Evolutionary conservation across 2,113 vertebrate species (phyloP), one percentile per base, ranked within the genome.

Genomic region (Empidonax traillii): DNA sequence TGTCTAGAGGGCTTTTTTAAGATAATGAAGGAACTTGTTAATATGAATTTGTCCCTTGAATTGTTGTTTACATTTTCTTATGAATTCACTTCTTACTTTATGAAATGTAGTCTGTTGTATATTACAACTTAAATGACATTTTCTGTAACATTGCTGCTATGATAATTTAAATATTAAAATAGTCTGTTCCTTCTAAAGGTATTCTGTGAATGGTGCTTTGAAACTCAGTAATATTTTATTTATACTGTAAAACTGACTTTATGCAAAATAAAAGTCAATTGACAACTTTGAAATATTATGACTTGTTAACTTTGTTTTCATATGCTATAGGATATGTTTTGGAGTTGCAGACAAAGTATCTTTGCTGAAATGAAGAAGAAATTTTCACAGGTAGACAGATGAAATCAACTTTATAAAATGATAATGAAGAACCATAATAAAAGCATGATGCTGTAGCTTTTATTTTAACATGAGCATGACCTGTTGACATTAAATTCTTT

Each of bases 301-400:
- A 95, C 89, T 86, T 97, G 46, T 88, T 97, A 51, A 93, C 97
- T 97, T 97, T 98, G 37, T 98, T 96, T 96, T 98, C 97, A 92
- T 97, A 25, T 97, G 63, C 97, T 95, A 87, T 98, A 99, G 99
- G 99, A 98, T 97, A 95, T 98, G 97, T 99, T 99, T 99, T 99
- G 99, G 99, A 99, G 98, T 98, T 99, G 98, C 99, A 99, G 99
- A 98, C 98, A 99, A 96, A 99, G 97, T 99, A 98, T 99, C 98
- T 99, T 99, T 99, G 99, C 99, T 98, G 99, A 99, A 97, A 99
- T 99, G 98, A 99, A 99, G 98, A 99, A 99, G 97, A 98, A 98
- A 97, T 99, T 99, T 98, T 97, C 98, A 89, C 98, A 99, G 99
- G 99, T 99, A 99, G 98, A 96, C 91, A 97, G 95, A 96, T 91